phyloP scores from a whole-genome alignment of 2,797 vertebrate species.

The Cetoscarus ocellatus region DNA sequence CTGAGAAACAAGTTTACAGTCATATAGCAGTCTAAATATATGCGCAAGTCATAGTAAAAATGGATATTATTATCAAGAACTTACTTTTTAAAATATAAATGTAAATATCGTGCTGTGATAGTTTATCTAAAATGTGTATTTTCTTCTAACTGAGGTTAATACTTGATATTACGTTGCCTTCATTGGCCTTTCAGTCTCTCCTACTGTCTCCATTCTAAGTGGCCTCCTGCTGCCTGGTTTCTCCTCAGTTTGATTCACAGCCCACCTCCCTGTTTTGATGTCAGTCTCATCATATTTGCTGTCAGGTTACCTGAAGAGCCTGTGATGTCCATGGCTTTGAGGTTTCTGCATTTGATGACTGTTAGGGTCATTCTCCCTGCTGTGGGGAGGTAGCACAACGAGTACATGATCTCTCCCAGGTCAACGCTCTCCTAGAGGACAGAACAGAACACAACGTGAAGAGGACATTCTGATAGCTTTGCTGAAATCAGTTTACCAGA shows the following conservation, averaged over 20 bases:
- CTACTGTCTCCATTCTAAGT: slow-evolving; percentile 18
- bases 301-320: slow-evolving; percentile 92
- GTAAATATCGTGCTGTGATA: too few species aligned
- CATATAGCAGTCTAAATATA: neutral
- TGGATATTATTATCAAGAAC: neutral
- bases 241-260: slow-evolving; percentile 30
- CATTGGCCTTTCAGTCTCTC: neutral
- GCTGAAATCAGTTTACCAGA: too few species aligned
- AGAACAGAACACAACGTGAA: slow-evolving; percentile 8
- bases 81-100: too few species aligned
- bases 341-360: slow-evolving; percentile 98
- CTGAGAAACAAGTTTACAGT: slow-evolving; percentile 70
- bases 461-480: neutral
- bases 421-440: slow-evolving; percentile 94
- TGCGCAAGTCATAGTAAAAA: neutral
- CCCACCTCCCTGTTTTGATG: slow-evolving; percentile 50
- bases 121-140: too few species aligned
- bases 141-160: neutral
- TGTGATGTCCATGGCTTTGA: slow-evolving; percentile 99
- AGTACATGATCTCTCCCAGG: slow-evolving; percentile 99
- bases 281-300: slow-evolving; percentile 28
- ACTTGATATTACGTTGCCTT: slow-evolving; percentile 1
- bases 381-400: slow-evolving; percentile 97
- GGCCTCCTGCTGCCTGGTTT: slow-evolving; percentile 30
- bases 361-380: slow-evolving; percentile 98